Percentiles rank a stretch among this genome's conserved stretches.
phyloP scores from a whole-genome alignment of 2,797 vertebrate genomes.

The Echiichthys vipera region DNA sequence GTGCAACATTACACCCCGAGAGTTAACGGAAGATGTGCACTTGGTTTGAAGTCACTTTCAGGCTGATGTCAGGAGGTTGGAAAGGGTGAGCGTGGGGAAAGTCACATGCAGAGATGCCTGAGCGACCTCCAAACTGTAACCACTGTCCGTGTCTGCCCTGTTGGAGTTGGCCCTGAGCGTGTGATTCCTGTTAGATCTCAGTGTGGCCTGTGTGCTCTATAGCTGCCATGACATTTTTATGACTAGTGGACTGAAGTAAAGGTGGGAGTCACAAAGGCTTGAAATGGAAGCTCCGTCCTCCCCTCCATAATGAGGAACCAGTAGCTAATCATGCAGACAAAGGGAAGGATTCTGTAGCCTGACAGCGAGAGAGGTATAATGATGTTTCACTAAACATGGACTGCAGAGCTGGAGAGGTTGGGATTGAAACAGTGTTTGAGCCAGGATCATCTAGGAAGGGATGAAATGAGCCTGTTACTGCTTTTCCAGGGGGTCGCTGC shows the following conservation, averaged over 20 bases:
- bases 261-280: slow-evolving; percentile 71
- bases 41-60: slow-evolving; percentile 61
- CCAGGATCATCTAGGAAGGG: not conserved
- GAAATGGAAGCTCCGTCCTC: slow-evolving; percentile 65
- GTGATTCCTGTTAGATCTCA: slow-evolving; percentile 53
- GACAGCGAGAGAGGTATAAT: slow-evolving; percentile 43
- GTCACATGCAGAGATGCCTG: slow-evolving; percentile 44
- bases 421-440: slow-evolving; percentile 20
- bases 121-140: slow-evolving; percentile 40
- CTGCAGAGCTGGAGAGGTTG: slow-evolving; percentile 20
- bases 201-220: slow-evolving; percentile 45
- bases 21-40: slow-evolving; percentile 52
- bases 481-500: not conserved
- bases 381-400: slow-evolving; percentile 53
- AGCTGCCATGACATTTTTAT: slow-evolving; percentile 73
- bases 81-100: slow-evolving; percentile 40
- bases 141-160: slow-evolving; percentile 32
- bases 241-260: slow-evolving; percentile 72
- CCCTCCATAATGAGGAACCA: slow-evolving; percentile 62
- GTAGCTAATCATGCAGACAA: slow-evolving; percentile 67
- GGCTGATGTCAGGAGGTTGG: slow-evolving; percentile 46
- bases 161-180: slow-evolving; percentile 37
- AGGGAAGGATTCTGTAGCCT: slow-evolving; percentile 44
- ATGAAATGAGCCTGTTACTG: slow-evolving; percentile 12
- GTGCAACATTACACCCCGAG: slow-evolving; percentile 61